These are phyloP conservation scores for Trichomalopsis sarcophagae DNA, from an alignment of 1,140 invertebrate genomes.

Conservation along the genomic window DNA sequence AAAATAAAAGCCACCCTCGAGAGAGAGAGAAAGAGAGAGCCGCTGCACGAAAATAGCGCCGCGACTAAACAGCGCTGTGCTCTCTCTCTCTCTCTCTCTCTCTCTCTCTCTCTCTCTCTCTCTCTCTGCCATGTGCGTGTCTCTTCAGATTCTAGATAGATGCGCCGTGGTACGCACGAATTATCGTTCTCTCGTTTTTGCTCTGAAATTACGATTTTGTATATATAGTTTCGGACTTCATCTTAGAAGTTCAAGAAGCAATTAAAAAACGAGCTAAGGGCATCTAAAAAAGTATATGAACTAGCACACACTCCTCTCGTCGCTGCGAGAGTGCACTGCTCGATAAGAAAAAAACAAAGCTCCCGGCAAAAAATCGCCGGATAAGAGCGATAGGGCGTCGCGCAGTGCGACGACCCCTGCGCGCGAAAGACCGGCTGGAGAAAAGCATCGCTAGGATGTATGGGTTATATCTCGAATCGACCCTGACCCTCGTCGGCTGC, in stretches of 20 bases:
- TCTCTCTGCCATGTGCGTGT: not conserved
- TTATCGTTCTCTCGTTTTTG: not conserved
- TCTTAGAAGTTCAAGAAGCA: no score
- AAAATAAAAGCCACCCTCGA: conserved; percentile 36
- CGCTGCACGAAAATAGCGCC: not conserved
- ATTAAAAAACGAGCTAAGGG: not conserved
- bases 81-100: not conserved
- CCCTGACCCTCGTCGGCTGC: conserved; percentile 32
- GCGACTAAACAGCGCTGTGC: not conserved
- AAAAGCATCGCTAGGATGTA: not conserved
- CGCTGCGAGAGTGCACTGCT: not conserved
- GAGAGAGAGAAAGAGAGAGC: not conserved
- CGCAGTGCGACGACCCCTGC: conserved; percentile 17
- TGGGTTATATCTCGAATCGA: conserved; percentile 12
- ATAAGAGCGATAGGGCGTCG: conserved; percentile 13
- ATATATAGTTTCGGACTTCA: no score
- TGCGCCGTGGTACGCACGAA: not conserved
- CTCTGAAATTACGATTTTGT: no score
- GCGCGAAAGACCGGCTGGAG: no score
- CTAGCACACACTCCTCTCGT: no score
- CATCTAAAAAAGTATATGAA: no score
- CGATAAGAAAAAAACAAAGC: not conserved
- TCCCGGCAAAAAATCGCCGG: not conserved
- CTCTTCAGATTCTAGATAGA: not conserved
- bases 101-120: no score